Evolutionary conservation across 2,113 vertebrate species (phyloP).

Genomic region (Vireo altiloquus): DNA sequence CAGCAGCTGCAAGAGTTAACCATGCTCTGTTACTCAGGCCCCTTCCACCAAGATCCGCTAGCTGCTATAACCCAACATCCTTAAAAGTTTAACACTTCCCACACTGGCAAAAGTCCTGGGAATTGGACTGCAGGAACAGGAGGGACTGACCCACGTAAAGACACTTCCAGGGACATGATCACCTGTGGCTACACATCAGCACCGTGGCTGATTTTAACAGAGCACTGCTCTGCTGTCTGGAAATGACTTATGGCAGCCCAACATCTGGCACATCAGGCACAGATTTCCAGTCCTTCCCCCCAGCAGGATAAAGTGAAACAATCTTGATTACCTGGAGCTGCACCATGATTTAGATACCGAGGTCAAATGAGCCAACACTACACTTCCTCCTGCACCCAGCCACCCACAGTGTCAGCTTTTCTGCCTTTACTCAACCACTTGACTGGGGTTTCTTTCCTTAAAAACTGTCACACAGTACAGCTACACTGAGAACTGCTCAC

Average conservation of each 20-base stretch:
- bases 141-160: not conserved
- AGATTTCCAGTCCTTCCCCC: not conserved
- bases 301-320: not conserved
- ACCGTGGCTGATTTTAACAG: fast-evolving
- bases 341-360: not conserved
- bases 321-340: not conserved
- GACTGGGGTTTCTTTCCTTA: not conserved
- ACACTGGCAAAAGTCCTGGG: not conserved
- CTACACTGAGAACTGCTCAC: not conserved
- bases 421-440: not conserved
- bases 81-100: not conserved
- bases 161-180: not conserved
- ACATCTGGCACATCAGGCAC: not conserved
- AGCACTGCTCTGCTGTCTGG: not conserved
- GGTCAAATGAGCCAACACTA: not conserved
- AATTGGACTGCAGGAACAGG: not conserved
- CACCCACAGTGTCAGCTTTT: not conserved
- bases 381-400: not conserved
- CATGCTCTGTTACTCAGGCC: not conserved
- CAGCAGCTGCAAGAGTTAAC: slow-evolving; percentile 81
- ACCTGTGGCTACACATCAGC: fast-evolving
- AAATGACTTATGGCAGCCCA: not conserved
- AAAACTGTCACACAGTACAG: not conserved
- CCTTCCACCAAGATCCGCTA: not conserved
- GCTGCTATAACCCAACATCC: not conserved